A percentile compares a stretch with the other conserved stretches of the same genome.
These are phyloP conservation scores for Oreochromis grahami DNA, from an alignment of 2,797 vertebrate genomes.

Conservation along the genomic window DNA sequence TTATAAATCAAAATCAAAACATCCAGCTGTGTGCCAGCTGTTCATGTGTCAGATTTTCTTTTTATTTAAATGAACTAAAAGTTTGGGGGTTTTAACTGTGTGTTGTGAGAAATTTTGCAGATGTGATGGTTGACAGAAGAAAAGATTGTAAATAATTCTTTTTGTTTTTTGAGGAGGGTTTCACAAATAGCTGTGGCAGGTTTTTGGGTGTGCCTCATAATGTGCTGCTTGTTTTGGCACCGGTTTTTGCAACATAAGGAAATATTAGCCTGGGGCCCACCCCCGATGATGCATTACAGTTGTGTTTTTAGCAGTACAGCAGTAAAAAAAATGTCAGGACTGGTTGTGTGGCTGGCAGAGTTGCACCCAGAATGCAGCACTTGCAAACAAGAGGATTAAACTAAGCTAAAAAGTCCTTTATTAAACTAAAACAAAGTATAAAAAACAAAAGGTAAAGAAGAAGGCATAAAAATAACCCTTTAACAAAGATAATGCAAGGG, in stretches of 20 bases:
- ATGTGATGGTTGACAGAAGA: neutral
- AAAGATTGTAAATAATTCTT: neutral
- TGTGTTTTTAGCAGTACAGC: neutral
- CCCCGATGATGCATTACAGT: neutral
- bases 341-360: neutral
- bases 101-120: neutral
- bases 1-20: neutral
- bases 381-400: neutral
- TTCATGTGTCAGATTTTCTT: neutral
- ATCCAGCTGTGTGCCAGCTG: neutral
- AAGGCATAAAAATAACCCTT: neutral
- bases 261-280: neutral
- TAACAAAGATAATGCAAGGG: neutral
- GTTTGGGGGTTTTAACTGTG: neutral
- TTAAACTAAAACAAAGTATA: neutral
- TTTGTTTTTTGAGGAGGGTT: neutral
- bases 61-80: neutral
- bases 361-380: neutral
- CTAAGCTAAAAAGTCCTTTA: neutral
- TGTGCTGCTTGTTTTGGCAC: neutral
- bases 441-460: neutral
- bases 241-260: neutral
- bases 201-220: neutral
- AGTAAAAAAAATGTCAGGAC: neutral
- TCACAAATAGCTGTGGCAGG: neutral